Percentiles rank a stretch among this genome's conserved stretches.
phyloP scores from a whole-genome alignment of 1,140 invertebrate genomes.

The Hyles vespertilio region DNA sequence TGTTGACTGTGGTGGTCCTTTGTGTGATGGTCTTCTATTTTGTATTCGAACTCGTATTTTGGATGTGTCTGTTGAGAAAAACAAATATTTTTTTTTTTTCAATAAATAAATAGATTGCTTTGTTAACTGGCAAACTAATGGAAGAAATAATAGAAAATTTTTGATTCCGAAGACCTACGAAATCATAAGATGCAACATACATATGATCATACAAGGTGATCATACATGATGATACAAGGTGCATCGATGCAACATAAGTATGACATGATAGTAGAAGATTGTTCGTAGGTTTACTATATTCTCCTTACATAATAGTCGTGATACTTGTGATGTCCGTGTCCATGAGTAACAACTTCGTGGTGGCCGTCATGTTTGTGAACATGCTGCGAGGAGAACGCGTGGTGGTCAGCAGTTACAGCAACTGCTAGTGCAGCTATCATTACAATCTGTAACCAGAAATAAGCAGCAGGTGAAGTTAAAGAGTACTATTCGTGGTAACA shows the following conservation, averaged over 20 bases:
- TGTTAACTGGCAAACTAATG: too few species aligned
- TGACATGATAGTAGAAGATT: neutral
- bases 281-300: neutral
- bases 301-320: slow-evolving; percentile 17
- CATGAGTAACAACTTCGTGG: slow-evolving; percentile 16
- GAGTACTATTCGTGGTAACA: too few species aligned
- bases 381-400: slow-evolving; percentile 26
- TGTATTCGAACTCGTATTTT: slow-evolving; percentile 15
- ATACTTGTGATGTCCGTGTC: slow-evolving; percentile 6
- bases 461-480: neutral
- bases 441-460: slow-evolving; percentile 20
- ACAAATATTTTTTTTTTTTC: too few species aligned
- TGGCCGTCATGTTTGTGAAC: slow-evolving; percentile 32
- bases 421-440: slow-evolving; percentile 21
- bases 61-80: neutral
- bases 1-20: slow-evolving; percentile 29
- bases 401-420: slow-evolving; percentile 15
- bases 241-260: slow-evolving; percentile 2
- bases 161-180: too few species aligned
- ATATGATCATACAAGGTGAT: too few species aligned
- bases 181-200: too few species aligned
- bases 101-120: too few species aligned
- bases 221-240: too few species aligned
- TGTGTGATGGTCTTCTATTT: slow-evolving; percentile 60
- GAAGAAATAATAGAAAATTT: too few species aligned